Conservation (phyloP, 1,140 invertebrate species). For the Neodiprion fabricii region DNA sequence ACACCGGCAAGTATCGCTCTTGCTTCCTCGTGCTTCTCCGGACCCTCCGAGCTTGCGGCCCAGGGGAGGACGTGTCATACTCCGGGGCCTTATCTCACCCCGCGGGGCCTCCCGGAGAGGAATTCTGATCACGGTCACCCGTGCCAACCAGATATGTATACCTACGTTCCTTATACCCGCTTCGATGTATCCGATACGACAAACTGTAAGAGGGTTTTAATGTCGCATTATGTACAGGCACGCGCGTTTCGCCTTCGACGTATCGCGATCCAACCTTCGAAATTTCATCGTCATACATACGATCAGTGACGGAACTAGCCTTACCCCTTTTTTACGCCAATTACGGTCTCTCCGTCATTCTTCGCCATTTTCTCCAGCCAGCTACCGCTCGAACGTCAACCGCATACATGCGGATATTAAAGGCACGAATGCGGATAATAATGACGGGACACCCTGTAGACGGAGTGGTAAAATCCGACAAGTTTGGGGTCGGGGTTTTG, state of each 20-base stretch:
- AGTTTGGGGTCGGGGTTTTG: slow-evolving; percentile 35
- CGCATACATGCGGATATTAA: no score
- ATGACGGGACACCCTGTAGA: slow-evolving; percentile 33
- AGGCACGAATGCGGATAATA: slow-evolving; percentile 21
- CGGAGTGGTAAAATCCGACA: slow-evolving; percentile 14
- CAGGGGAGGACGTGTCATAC: slow-evolving; percentile 52
- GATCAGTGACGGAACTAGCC: no score
- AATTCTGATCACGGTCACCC: slow-evolving; percentile 53
- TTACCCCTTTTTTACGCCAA: no score
- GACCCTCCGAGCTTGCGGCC: slow-evolving; percentile 20
- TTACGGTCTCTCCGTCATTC: no score
- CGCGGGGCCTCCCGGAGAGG: slow-evolving; percentile 32
- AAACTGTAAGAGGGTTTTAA: slow-evolving; percentile 60
- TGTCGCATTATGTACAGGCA: slow-evolving; percentile 44
- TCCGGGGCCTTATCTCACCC: slow-evolving; percentile 50
- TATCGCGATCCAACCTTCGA: slow-evolving; percentile 55
- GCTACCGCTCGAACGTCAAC: no score
- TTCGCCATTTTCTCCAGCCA: no score
- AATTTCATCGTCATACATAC: slow-evolving; percentile 29
- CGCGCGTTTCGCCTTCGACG: slow-evolving; percentile 25
- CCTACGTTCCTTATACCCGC: slow-evolving; percentile 29
- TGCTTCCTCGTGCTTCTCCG: background rate
- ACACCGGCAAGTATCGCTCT: background rate
- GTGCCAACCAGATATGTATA: slow-evolving; percentile 41
- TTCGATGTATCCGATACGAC: slow-evolving; percentile 31